These are phyloP conservation scores for Julus scanicus DNA, from an alignment of 2,888 invertebrate species.

Conservation along the genomic window DNA sequence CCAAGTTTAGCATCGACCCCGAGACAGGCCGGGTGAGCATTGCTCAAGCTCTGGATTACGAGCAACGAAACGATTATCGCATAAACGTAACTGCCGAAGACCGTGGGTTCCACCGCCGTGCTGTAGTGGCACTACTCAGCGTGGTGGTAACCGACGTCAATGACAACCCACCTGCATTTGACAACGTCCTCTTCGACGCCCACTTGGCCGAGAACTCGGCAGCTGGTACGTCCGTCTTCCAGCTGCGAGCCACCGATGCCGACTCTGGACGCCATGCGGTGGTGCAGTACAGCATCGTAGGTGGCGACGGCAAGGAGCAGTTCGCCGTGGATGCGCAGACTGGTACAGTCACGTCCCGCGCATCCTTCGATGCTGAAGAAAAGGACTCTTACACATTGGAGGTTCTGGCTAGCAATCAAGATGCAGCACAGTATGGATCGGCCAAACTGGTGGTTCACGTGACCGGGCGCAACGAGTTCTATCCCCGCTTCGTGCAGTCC, in stretches of 20 bases:
- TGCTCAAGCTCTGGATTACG: slow-evolving; percentile 84
- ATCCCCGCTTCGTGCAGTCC: slow-evolving; percentile 86
- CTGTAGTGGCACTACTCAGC: slow-evolving; percentile 82
- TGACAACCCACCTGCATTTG: slow-evolving; percentile 90
- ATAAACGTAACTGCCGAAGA: slow-evolving; percentile 89
- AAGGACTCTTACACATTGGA: slow-evolving; percentile 78
- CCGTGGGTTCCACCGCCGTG: slow-evolving; percentile 81
- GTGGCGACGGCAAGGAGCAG: slow-evolving; percentile 77
- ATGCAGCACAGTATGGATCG: slow-evolving; percentile 80
- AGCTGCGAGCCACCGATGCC: slow-evolving; percentile 81
- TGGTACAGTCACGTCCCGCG: slow-evolving; percentile 80
- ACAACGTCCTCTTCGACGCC: slow-evolving; percentile 79
- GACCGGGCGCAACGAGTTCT: slow-evolving; percentile 88
- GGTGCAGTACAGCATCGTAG: slow-evolving; percentile 83
- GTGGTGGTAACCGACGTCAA: slow-evolving; percentile 92
- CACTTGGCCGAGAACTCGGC: slow-evolving; percentile 86
- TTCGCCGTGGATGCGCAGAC: slow-evolving; percentile 82
- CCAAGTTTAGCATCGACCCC: slow-evolving; percentile 82
- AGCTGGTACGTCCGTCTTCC: slow-evolving; percentile 78
- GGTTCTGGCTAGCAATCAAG: slow-evolving; percentile 87
- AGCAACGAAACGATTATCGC: slow-evolving; percentile 83
- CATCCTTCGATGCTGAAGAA: slow-evolving; percentile 89
- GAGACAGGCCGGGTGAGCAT: slow-evolving; percentile 83
- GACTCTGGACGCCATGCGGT: slow-evolving; percentile 90
- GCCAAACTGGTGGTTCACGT: slow-evolving; percentile 77